These are phyloP conservation scores for Bruchidius siliquastri DNA, from an alignment of 2,888 invertebrate species.

Conservation along the genomic window DNA sequence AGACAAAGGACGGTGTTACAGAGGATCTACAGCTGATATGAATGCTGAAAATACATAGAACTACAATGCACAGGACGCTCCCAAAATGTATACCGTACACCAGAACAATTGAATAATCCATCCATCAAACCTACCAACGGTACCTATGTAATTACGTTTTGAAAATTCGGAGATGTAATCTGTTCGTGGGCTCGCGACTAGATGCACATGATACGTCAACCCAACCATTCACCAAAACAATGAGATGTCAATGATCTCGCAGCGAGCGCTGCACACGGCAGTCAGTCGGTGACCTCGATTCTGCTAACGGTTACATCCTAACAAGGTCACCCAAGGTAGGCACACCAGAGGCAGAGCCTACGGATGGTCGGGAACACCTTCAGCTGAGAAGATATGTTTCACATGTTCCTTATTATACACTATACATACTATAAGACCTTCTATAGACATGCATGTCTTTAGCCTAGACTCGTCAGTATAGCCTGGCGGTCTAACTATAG, in stretches of 20 bases:
- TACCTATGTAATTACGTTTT: not conserved
- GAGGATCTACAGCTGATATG: too few species aligned
- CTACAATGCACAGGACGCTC: not conserved
- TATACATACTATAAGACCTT: too few species aligned
- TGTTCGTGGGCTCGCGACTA: not conserved
- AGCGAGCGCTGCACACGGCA: constrained; percentile 1
- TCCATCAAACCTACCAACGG: not conserved
- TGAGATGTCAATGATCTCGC: constrained; percentile 1
- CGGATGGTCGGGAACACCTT: constrained; percentile 1
- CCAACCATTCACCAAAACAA: constrained; percentile 3
- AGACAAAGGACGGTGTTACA: too few species aligned
- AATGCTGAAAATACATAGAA: too few species aligned
- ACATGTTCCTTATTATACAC: too few species aligned
- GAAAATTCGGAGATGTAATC: not conserved
- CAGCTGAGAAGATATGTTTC: too few species aligned
- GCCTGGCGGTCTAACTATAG: too few species aligned
- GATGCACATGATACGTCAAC: not conserved
- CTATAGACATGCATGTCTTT: too few species aligned
- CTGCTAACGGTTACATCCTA: constrained; percentile 26
- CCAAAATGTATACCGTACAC: not conserved
- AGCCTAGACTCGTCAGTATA: too few species aligned
- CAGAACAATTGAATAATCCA: not conserved
- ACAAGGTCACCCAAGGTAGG: constrained; percentile 31
- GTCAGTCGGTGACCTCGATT: constrained; percentile 23
- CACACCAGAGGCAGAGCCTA: constrained; percentile 6